phyloP scores from a whole-genome alignment of 2,888 invertebrate genomes.

The Gymnoscelis rufifasciata region DNA sequence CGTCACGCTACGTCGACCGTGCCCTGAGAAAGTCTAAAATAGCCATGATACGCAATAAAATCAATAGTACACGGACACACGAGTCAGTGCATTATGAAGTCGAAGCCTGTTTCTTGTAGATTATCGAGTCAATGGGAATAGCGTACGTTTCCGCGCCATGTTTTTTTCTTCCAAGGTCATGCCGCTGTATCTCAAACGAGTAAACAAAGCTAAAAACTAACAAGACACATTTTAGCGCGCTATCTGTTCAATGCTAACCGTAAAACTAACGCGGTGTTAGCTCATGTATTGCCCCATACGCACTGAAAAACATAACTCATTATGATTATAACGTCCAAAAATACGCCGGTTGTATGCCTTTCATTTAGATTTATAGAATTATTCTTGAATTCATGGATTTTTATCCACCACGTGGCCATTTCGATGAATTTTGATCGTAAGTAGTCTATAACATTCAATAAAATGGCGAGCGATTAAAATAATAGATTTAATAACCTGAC shows the following conservation, averaged over 20 bases:
- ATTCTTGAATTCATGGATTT: constrained; percentile 24
- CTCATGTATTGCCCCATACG: constrained; percentile 66
- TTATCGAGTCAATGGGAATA: constrained; percentile 49
- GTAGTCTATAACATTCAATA: constrained; percentile 50
- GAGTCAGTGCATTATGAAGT: constrained; percentile 28
- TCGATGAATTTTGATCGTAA: not conserved
- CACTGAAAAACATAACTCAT: constrained; percentile 45
- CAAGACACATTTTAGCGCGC: constrained; percentile 24
- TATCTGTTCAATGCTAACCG: constrained; percentile 28
- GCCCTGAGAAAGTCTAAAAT: constrained; percentile 64
- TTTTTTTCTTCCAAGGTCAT: constrained; percentile 77
- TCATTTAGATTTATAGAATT: constrained; percentile 31
- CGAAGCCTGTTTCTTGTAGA: constrained; percentile 32
- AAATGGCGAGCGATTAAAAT: constrained; percentile 77
- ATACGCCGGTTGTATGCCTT: constrained; percentile 59
- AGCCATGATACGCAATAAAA: constrained; percentile 53
- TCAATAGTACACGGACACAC: constrained; percentile 44
- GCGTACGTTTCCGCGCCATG: constrained; percentile 74
- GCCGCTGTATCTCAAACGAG: constrained; percentile 67
- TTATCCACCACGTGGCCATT: constrained; percentile 44
- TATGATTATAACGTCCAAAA: constrained; percentile 61
- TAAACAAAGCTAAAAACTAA: constrained; percentile 65
- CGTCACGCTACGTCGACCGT: constrained; percentile 70
- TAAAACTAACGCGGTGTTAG: constrained; percentile 43
- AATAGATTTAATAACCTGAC: constrained; percentile 66